Percentiles rank a stretch among this genome's conserved stretches.
Evolutionary conservation across 2,113 vertebrate species (phyloP).

Genomic region (Steatornis caripensis): DNA sequence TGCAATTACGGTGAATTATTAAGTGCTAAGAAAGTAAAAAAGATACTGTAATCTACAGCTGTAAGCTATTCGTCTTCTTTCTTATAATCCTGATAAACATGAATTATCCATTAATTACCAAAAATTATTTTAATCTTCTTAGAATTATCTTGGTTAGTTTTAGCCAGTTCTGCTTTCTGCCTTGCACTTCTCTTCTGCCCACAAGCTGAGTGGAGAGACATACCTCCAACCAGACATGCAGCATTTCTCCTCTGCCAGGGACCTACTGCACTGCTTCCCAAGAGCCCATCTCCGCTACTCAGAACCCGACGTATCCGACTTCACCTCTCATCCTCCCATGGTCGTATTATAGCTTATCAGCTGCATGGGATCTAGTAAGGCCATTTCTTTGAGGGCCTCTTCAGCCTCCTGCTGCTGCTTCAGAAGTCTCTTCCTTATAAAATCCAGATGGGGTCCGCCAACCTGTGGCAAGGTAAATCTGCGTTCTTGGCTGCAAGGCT

Average conservation of each 20-base stretch:
- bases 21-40: background rate
- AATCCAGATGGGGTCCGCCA: background rate
- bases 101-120: slow-evolving; percentile 19
- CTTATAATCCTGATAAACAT: background rate
- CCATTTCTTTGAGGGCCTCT: background rate
- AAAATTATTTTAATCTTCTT: slow-evolving; percentile 8
- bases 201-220: background rate
- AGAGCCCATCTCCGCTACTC: background rate
- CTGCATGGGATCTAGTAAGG: background rate
- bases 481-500: fast-evolving
- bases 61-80: background rate
- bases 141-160: background rate
- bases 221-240: background rate
- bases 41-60: background rate
- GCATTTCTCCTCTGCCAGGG: background rate
- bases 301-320: fast-evolving
- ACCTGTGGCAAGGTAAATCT: background rate
- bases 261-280: background rate
- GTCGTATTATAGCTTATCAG: background rate
- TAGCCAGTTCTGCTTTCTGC: background rate
- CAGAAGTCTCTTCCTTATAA: background rate
- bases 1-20: background rate
- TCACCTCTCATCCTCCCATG: background rate
- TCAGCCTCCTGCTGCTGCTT: background rate
- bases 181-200: background rate